A percentile compares a stretch with the other conserved stretches of the same genome.
Conservation (phyloP, 2,797 vertebrate species). For the Artibeus jamaicensis region DNA sequence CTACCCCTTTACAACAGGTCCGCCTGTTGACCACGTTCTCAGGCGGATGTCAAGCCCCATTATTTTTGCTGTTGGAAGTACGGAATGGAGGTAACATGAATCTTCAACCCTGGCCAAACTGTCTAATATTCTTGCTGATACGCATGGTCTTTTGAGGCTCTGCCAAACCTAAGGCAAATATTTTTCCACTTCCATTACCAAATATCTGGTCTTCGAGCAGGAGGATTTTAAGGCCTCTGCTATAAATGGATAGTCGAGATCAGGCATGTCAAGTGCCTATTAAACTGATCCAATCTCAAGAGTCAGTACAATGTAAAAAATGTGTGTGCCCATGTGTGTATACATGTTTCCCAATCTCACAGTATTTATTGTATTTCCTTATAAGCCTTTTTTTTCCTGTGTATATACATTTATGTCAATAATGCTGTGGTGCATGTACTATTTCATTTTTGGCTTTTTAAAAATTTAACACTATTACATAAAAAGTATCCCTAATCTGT, state of each 20-base stretch:
- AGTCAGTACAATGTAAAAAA: not conserved
- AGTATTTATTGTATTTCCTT: not conserved
- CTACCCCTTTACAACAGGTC: not conserved
- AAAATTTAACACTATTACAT: not conserved
- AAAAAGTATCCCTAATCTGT: not conserved
- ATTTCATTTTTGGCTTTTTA: not conserved
- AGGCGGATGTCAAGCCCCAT: not conserved
- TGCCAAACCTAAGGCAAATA: not conserved
- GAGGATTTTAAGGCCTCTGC: not conserved
- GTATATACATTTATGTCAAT: not conserved
- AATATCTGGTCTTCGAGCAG: not conserved
- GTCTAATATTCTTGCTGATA: not conserved
- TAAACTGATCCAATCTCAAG: not conserved
- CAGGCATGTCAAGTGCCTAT: not conserved
- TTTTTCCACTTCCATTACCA: not conserved
- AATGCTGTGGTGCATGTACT: not conserved
- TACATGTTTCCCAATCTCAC: not conserved
- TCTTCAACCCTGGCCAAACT: not conserved
- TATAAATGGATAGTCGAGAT: not conserved
- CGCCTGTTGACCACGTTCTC: rapidly evolving
- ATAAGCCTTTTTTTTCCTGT: not conserved
- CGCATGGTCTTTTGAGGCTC: not conserved
- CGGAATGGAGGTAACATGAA: not conserved
- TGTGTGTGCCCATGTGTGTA: not conserved
- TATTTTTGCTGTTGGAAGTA: not conserved